Evolutionary conservation across 2,113 vertebrate genomes (phyloP).

Genomic region (Columbina picui): DNA sequence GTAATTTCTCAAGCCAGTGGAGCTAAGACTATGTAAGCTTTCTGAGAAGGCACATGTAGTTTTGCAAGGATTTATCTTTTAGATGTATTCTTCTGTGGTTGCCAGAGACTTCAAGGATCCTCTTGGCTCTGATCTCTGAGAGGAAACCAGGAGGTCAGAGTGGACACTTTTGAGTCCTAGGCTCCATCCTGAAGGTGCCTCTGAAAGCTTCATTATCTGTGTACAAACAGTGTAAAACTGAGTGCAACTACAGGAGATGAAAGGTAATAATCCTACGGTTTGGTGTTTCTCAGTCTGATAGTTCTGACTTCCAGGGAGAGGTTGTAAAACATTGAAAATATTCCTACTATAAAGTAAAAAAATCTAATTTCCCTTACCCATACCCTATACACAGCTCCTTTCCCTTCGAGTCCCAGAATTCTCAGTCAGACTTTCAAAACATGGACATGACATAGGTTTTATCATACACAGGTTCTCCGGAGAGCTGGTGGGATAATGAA

Average conservation of each 20-base stretch:
- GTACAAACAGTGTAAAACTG: background rate
- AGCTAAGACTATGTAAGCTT: background rate
- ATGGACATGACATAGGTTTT: background rate
- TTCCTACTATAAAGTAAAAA: background rate
- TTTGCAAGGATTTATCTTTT: background rate
- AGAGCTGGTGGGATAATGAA: background rate
- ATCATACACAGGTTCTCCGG: accelerated
- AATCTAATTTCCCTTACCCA: background rate
- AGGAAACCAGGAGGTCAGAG: background rate
- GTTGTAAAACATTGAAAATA: background rate
- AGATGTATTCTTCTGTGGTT: background rate
- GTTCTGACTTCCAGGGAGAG: background rate
- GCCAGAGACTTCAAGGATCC: background rate
- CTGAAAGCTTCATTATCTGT: background rate
- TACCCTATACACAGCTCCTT: background rate
- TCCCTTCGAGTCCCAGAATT: background rate
- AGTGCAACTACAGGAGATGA: background rate
- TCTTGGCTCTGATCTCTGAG: background rate
- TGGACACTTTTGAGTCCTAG: background rate
- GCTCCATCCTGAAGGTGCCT: background rate
- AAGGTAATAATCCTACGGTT: background rate
- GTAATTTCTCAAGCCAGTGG: background rate
- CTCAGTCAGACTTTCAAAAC: background rate
- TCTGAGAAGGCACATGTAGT: background rate
- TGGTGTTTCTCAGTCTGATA: background rate